Evolutionary conservation across 2,888 invertebrate genomes (phyloP), one percentile per base, ranked within the genome.

Genomic region (Synergus laeviventris): DNA sequence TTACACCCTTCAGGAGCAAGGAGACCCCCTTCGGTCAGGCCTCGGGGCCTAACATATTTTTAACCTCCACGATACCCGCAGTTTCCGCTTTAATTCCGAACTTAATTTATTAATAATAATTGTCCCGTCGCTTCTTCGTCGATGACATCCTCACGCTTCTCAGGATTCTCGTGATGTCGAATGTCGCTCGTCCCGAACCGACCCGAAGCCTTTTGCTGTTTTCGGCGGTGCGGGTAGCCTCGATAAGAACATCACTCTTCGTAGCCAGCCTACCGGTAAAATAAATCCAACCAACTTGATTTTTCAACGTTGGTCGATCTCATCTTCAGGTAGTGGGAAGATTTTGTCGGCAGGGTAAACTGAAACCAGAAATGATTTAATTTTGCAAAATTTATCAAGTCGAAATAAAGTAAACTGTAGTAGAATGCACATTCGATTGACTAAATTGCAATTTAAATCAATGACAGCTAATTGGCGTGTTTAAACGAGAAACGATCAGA

Each of bases 1-100:
- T 80, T 73, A 59, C 66, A 74, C 62, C 79, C 54, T 60, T 73
- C 24, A 42, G 49, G 56, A 38, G 54, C 66, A 70, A 49, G 70
- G 73, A 73, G 59, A 39, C 56, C 56, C 74, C 39, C 49, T 77
- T 74, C 18, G 38, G 39, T 75, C 61, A 73, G 24, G 59, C 76
- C 76, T 14, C 36, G 24, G n/a, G 60, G 59, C 39, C 76, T 36
- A 14, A 21, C 39, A 76, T 76, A 11, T 21, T 74, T 64, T 24
- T 16, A 39, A 39, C 54, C 38, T 39, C 74, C 75, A 24, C 8
- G 16, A 45, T 42, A 66, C 2, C 21, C 45, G 14, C 2, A 9
- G 12, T 14, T 70, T 49, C 9, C 2, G 31, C 0, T 31, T 45
- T 21, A 0, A 16, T 70, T 24, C n/a, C 1, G n/a, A 70, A n/a